phyloP scores from a whole-genome alignment of 1,140 invertebrate species.

The Drosophila erecta region DNA sequence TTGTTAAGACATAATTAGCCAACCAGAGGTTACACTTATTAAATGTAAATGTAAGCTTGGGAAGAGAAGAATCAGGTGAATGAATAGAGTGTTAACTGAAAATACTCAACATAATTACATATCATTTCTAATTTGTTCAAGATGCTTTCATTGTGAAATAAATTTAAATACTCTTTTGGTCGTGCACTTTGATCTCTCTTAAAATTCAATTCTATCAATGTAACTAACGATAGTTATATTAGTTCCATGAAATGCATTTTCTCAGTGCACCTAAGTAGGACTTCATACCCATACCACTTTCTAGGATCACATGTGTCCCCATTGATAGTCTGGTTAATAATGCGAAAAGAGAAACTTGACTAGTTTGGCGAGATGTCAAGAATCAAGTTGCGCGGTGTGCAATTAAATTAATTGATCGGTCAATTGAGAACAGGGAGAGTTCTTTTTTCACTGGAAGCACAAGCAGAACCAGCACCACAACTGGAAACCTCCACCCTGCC shows the following conservation, averaged over 20 bases:
- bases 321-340: constrained; percentile 1
- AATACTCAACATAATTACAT: too few species aligned
- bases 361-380: constrained; percentile 2
- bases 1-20: background rate
- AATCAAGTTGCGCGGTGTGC: background rate
- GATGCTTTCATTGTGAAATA: background rate
- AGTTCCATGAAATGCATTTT: background rate
- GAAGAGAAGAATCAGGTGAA: too few species aligned
- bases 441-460: background rate
- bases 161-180: background rate
- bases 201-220: too few species aligned
- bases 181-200: too few species aligned
- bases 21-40: too few species aligned
- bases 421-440: constrained; percentile 23
- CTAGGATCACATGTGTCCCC: constrained; percentile 4
- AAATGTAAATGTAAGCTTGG: too few species aligned
- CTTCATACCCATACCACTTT: constrained; percentile 7
- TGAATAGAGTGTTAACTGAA: too few species aligned
- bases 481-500: constrained; percentile 6
- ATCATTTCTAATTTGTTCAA: too few species aligned
- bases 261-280: constrained; percentile 4
- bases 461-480: constrained; percentile 6
- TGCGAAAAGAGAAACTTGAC: constrained; percentile 11
- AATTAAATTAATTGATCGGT: constrained; percentile 35
- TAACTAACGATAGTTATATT: background rate